Evolutionary conservation across 2,888 invertebrate species (phyloP).

Genomic region (Acholoe squamosa): DNA sequence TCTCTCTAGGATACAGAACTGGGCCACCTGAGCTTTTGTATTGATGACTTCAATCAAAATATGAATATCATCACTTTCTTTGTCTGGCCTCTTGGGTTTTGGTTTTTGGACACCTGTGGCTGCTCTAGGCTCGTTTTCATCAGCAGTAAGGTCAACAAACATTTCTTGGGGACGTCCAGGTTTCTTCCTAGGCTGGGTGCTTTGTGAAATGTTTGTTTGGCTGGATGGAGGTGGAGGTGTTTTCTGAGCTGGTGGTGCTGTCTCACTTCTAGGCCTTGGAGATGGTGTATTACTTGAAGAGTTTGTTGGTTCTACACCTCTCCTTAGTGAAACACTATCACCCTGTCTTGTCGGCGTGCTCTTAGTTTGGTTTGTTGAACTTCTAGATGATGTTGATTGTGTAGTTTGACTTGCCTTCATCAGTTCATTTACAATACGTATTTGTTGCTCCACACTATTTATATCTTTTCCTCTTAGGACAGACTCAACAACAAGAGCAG

Average conservation of each 20-base stretch:
- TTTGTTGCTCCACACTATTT: constrained; percentile 6
- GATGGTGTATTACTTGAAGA: background rate
- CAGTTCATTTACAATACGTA: background rate
- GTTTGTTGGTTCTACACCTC: background rate
- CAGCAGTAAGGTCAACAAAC: constrained; percentile 39
- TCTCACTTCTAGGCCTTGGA: background rate
- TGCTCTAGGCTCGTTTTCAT: background rate
- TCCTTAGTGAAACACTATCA: background rate
- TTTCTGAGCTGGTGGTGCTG: background rate
- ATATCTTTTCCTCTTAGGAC: background rate
- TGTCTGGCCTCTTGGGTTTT: background rate
- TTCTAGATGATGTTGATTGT: background rate
- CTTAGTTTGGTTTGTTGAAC: background rate
- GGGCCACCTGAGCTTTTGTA: background rate
- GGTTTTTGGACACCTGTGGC: background rate
- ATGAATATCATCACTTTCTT: constrained; percentile 14
- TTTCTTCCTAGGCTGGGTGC: background rate
- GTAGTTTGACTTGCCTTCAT: background rate
- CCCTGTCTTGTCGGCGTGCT: background rate
- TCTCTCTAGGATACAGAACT: constrained; percentile 15
- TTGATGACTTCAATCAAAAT: constrained; percentile 51
- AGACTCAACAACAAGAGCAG: constrained; percentile 47
- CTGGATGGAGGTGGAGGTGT: background rate
- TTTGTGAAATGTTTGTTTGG: background rate
- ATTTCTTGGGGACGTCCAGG: constrained; percentile 21